Percentiles rank a stretch among this genome's conserved stretches.
Conservation (phyloP, 2,113 vertebrate species). For the Pithys albifrons region DNA sequence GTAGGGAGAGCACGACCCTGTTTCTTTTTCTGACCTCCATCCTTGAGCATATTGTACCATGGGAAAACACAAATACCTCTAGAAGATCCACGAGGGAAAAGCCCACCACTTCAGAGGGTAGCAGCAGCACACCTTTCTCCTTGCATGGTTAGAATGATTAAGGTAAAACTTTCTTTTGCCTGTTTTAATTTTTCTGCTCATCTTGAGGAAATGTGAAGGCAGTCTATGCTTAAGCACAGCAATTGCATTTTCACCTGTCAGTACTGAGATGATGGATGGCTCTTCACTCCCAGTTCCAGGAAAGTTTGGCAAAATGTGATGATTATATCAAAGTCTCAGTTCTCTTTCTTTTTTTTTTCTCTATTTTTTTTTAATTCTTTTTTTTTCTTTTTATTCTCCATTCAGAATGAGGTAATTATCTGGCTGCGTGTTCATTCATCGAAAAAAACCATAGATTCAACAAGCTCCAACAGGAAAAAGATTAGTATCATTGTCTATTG, state of each 20-base stretch:
- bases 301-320: neutral
- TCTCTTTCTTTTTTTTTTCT: neutral
- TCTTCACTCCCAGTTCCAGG: neutral
- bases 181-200: neutral
- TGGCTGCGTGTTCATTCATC: neutral
- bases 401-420: neutral
- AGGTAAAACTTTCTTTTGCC: neutral
- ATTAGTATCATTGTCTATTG: neutral
- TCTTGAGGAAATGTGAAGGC: neutral
- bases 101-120: neutral
- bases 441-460: neutral
- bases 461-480: neutral
- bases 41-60: accelerated
- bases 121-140: neutral
- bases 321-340: neutral
- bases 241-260: neutral
- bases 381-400: neutral
- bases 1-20: accelerated
- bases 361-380: no score
- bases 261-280: neutral
- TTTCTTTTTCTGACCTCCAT: neutral
- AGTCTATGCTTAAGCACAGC: neutral
- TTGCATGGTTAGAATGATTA: neutral
- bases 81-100: neutral
- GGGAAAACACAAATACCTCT: neutral